These are phyloP conservation scores for Boleophthalmus pectinirostris DNA, from an alignment of 2,113 vertebrate species.

Conservation along the genomic window DNA sequence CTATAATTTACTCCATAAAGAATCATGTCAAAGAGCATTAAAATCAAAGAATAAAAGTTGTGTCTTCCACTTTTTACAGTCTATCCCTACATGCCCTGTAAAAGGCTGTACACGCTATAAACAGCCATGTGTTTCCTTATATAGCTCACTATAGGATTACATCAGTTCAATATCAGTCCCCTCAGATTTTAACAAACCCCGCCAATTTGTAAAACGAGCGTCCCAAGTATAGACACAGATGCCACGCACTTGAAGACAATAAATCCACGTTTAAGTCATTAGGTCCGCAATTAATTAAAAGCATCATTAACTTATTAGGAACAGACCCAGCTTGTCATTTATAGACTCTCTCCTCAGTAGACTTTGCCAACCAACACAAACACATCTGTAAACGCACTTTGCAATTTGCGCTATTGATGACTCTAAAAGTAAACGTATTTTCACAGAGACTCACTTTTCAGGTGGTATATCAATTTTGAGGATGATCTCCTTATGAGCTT, in stretches of 20 bases:
- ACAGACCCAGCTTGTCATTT: conserved; percentile 4
- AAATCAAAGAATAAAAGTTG: neutral
- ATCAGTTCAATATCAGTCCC: conserved; percentile 24
- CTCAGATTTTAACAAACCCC: neutral
- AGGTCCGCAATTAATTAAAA: conserved; percentile 1
- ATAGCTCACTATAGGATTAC: conserved; percentile 17
- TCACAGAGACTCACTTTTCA: conserved; percentile 42
- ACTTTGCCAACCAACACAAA: neutral
- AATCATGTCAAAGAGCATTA: neutral
- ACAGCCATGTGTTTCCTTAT: conserved; percentile 12
- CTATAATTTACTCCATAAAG: no score
- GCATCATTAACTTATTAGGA: conserved; percentile 10
- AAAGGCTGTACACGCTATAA: conserved; percentile 22
- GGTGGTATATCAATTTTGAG: conserved; percentile 28
- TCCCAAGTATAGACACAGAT: neutral
- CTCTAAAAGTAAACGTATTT: neutral
- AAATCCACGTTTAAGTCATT: neutral
- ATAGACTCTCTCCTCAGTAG: neutral
- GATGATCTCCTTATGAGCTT: conserved; percentile 15
- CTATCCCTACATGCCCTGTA: conserved; percentile 8
- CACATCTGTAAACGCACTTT: neutral
- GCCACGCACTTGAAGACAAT: neutral
- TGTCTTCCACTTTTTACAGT: neutral
- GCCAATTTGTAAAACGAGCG: neutral
- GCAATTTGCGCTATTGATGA: neutral